phyloP scores from a whole-genome alignment of 2,113 vertebrate species.

The Ondatra zibethicus region DNA sequence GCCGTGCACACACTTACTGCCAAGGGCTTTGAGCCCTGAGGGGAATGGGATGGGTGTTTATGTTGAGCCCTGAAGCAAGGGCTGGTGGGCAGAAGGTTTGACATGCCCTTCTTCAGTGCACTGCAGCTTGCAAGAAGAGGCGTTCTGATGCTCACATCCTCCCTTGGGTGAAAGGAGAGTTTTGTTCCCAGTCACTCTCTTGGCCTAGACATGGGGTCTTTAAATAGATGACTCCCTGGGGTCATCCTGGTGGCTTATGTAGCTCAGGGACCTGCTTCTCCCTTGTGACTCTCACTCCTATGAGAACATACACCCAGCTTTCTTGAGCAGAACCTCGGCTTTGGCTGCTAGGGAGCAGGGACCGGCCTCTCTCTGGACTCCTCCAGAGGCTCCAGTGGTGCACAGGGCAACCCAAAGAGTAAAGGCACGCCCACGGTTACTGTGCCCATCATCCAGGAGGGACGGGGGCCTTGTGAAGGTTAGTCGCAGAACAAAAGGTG shows the following conservation, averaged over 20 bases:
- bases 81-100: not conserved
- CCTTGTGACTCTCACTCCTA: too few species aligned
- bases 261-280: not conserved
- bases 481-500: not conserved
- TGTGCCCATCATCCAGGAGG: not conserved
- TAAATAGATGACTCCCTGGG: not conserved
- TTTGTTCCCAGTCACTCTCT: not conserved
- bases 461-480: not conserved
- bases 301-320: not conserved
- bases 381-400: not conserved
- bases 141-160: too few species aligned
- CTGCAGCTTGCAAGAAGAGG: not conserved
- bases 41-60: fast-evolving
- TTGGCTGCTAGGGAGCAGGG: not conserved
- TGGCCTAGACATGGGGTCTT: not conserved
- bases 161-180: not conserved
- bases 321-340: not conserved
- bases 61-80: not conserved
- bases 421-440: not conserved
- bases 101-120: not conserved
- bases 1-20: fast-evolving
- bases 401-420: not conserved
- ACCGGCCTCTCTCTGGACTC: not conserved
- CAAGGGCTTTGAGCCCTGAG: not conserved
- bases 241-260: not conserved